Conservation (phyloP, 1,140 invertebrate genomes). For the Lasioglossum albipes region DNA sequence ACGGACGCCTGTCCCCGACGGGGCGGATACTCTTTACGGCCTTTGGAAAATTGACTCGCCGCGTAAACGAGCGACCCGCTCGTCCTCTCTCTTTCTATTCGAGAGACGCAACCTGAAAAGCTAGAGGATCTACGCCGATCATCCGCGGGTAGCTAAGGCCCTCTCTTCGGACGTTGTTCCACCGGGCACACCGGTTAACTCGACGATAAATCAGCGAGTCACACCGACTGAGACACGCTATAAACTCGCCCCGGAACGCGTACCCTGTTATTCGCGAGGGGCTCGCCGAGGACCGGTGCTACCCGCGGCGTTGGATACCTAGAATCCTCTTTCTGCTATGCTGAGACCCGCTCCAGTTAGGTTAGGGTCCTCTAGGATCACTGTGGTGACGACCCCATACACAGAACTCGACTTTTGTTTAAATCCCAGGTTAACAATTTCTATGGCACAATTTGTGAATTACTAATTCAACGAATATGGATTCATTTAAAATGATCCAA, state of each 20-base stretch:
- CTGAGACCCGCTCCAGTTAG: too few species aligned
- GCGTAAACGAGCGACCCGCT: constrained; percentile 13
- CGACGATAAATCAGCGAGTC: constrained; percentile 79
- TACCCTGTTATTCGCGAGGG: constrained; percentile 74
- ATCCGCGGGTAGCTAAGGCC: constrained; percentile 68
- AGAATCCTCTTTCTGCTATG: too few species aligned
- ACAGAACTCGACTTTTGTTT: too few species aligned
- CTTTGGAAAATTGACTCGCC: constrained; percentile 30
- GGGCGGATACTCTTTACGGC: constrained; percentile 27
- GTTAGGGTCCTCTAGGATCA: too few species aligned
- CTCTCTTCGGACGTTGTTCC: constrained; percentile 63
- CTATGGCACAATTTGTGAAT: too few species aligned
- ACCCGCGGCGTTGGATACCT: too few species aligned
- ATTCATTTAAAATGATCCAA: too few species aligned
- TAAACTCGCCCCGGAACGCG: constrained; percentile 69
- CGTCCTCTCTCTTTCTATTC: background rate
- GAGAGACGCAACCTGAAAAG: background rate
- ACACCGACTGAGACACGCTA: constrained; percentile 74
- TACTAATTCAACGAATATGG: too few species aligned
- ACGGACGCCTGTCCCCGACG: background rate
- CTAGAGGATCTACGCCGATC: constrained; percentile 64
- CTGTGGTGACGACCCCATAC: too few species aligned
- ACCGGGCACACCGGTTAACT: constrained; percentile 69
- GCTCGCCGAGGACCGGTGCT: constrained; percentile 30
- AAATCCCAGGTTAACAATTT: too few species aligned